phyloP scores from a whole-genome alignment of 2,113 vertebrate species.

The Dascyllus trimaculatus region DNA sequence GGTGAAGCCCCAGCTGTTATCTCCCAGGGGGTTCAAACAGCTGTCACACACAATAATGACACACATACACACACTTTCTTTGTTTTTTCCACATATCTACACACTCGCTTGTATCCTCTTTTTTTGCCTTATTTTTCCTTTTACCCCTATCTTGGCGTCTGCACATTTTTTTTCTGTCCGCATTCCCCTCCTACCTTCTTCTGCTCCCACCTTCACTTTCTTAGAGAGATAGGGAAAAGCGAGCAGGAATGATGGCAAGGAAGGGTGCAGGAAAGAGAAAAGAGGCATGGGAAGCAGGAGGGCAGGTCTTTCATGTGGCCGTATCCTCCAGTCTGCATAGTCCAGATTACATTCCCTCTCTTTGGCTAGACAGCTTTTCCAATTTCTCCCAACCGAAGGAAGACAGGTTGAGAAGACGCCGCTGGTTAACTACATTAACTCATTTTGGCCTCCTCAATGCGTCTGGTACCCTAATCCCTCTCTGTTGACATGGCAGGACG shows the following conservation, averaged over 20 bases:
- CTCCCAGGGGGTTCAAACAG: slow-evolving; percentile 90
- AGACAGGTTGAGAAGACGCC: slow-evolving; percentile 75
- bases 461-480: slow-evolving; percentile 73
- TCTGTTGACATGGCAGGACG: slow-evolving; percentile 76
- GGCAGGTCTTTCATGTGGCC: slow-evolving; percentile 74
- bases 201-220: slow-evolving; percentile 70
- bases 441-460: slow-evolving; percentile 67
- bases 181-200: slow-evolving; percentile 67
- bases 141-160: slow-evolving; percentile 39
- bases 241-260: slow-evolving; percentile 58
- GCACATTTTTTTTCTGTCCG: slow-evolving; percentile 48
- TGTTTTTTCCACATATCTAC: slow-evolving; percentile 70
- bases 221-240: slow-evolving; percentile 42
- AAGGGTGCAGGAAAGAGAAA: slow-evolving; percentile 74
- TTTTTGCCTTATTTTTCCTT: slow-evolving; percentile 11
- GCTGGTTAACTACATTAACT: slow-evolving; percentile 79
- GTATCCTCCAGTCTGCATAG: slow-evolving; percentile 77
- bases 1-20: slow-evolving; percentile 88
- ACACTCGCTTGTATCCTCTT: slow-evolving; percentile 1
- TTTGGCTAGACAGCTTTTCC: slow-evolving; percentile 76
- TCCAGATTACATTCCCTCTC: slow-evolving; percentile 78
- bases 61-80: slow-evolving; percentile 70
- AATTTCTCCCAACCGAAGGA: slow-evolving; percentile 72
- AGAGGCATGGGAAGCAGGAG: slow-evolving; percentile 58
- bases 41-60: slow-evolving; percentile 88